Evolutionary conservation across 2,888 invertebrate species (phyloP).

Genomic region (Acanthosoma haemorrhoidale): DNA sequence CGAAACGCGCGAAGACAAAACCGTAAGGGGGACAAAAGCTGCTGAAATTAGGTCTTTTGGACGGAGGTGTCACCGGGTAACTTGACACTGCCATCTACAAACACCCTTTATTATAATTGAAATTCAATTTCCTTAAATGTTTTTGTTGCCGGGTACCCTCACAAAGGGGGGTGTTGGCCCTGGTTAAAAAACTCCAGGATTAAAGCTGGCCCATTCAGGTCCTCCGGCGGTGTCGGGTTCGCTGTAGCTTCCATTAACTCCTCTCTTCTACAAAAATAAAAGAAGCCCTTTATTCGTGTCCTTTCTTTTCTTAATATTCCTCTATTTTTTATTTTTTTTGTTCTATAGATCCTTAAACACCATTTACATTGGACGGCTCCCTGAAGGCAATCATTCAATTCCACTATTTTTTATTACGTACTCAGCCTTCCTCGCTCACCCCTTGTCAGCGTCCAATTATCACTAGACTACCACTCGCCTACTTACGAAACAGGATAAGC

Average conservation of each 20-base stretch:
- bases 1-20: neutral
- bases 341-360: neutral
- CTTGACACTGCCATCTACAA: neutral
- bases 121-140: conserved; percentile 28
- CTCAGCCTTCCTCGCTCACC: neutral
- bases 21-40: neutral
- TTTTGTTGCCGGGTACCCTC: conserved; percentile 17
- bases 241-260: conserved; percentile 12
- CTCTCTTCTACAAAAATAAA: neutral
- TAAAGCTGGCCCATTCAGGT: conserved; percentile 9
- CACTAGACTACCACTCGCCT: neutral
- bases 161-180: neutral
- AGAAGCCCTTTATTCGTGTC: neutral
- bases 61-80: neutral
- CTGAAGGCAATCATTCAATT: conserved; percentile 7
- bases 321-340: neutral
- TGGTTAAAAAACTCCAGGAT: neutral
- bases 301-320: conserved; percentile 1
- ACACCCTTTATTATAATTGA: conserved; percentile 22
- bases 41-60: conserved; percentile 11
- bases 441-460: neutral
- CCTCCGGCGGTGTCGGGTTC: neutral
- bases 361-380: neutral
- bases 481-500: no score
- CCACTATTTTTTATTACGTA: neutral